Base-by-base conservation (phyloP, 2,797 vertebrate genomes). In the Alcedo quadribrachys region DNA sequence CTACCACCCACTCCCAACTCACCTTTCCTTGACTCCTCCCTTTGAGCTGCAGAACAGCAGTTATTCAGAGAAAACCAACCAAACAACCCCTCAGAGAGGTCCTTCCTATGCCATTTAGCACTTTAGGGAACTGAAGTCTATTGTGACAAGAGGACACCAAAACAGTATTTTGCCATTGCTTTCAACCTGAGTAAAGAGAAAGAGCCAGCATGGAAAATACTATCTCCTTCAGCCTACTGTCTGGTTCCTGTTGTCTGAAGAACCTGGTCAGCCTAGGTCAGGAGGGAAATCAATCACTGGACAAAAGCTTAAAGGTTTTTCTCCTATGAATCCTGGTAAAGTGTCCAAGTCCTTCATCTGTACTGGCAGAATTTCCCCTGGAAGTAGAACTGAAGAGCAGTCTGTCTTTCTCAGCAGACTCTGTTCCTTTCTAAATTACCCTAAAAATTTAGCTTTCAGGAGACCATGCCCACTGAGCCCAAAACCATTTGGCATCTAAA, bases 1-100 rank as follows among this genome's bases (percentile, higher is more conserved):
- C 24, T 60, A 73, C 6, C 25, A 43, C 16, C 5, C 0, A 0
- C 25, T 71, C 18, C 37, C 45, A 73, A 76, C 25, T 35, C 1
- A 0, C 20, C 57, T 46, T 57, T 43, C 51, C 15, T 54, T 40
- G 58, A 51, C 50, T 33, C 50, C 25, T 11, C 35, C 28, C 48
- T 68, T 33, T 0, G 1, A 82, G 45, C 15, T 88, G 58, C 35
- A 81, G 21, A 51, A 74, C 0, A 67, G 17, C 33, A 74, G 22
- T 57, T 32, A 67, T 77, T 50, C 11, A 53, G 5, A 61, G 25
- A 43, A 76, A 57, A 62, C 30, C 27, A 19, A 43, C 7, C 20
- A 81, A 57, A 2, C 5, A 43, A 63, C 69, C 67, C 17, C 22
- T 81, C 20, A 48, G 5, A 21, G 16, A 73, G n/a, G n/a, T 40